Base-by-base conservation (phyloP, 2,888 invertebrate genomes). In the Heliconius charithonia region DNA sequence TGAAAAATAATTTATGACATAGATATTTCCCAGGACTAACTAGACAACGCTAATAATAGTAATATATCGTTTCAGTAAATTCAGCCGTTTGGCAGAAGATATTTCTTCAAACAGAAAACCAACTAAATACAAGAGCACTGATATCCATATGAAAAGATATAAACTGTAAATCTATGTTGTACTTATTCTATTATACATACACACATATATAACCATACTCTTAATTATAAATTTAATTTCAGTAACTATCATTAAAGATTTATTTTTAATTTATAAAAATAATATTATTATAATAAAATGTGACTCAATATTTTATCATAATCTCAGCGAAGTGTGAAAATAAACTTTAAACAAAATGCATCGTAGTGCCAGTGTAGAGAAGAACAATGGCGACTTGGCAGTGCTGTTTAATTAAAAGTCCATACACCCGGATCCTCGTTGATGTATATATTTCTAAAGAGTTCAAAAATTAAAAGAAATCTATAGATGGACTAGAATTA, bases 391-490 rank as follows among this genome's bases (percentile, higher is more conserved):
- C 27, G 74, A 74, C 74, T 74, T 74, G 74, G 63, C 63, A 74
- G 74, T 29, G 27, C 45, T 65, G 74, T 74, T 74, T 63, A 63
- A 74, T 74, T 65, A 63, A 74, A 62, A 62, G 63, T 74, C 74
- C 59, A 59, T 72, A 59, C 72, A 69, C 72, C 72, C 59, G n/a
- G 72, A 72, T 59, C 59, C 72, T n/a, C 32, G 59, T 32, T 32
- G 3, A 59, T 59, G 59, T 72, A 72, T 37, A 37, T n/a, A 16
- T 72, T 37, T 72, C 37, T 72, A 59, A 59, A n/a, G 59, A 72
- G 32, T 72, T 29, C 16, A 59, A 72, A 32, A 37, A 3, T 59
- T 37, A 59, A 37, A 10, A 37, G 37, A 37, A 37, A 37, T 37
- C 10, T 37, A 10, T 37, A 37, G 37, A 37, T 37, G 0, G 37